These are phyloP conservation scores for Philereme transversata DNA, from an alignment of 2,888 invertebrate species.

Conservation along the genomic window DNA sequence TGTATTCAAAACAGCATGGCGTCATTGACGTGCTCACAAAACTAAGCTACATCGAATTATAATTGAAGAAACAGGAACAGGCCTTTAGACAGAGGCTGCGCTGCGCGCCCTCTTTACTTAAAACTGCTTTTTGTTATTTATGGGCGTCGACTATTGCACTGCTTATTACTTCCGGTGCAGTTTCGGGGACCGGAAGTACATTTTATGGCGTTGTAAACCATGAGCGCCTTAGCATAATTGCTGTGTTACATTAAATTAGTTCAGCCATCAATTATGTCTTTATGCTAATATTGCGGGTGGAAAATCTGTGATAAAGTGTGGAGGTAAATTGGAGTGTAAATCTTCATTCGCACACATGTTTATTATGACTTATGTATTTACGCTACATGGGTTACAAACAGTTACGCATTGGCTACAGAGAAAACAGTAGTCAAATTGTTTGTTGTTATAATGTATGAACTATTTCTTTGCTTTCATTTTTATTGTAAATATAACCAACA, in stretches of 20 bases:
- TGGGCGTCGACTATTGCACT: constrained; percentile 73
- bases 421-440: background rate
- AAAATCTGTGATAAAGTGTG: constrained; percentile 40
- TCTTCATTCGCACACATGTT: constrained; percentile 56
- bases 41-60: constrained; percentile 12
- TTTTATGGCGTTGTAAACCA: constrained; percentile 80
- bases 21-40: background rate
- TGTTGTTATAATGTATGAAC: background rate
- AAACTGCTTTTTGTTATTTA: constrained; percentile 82
- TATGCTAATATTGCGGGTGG: constrained; percentile 62
- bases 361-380: constrained; percentile 26
- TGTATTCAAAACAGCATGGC: no score
- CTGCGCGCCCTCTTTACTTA: constrained; percentile 63
- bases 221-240: constrained; percentile 80
- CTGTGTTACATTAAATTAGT: constrained; percentile 78
- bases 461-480: no score
- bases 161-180: constrained; percentile 80
- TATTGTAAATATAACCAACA: no score
- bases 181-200: constrained; percentile 74
- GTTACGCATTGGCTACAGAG: constrained; percentile 1
- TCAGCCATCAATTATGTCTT: constrained; percentile 76
- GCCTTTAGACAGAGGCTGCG: constrained; percentile 47
- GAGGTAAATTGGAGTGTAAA: constrained; percentile 46
- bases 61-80: constrained; percentile 26
- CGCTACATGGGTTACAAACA: constrained; percentile 5